A percentile compares a stretch with the other conserved stretches of the same genome.
These are phyloP conservation scores for Drosophila gaucha DNA, from an alignment of 2,888 invertebrate species.

Conservation along the genomic window DNA sequence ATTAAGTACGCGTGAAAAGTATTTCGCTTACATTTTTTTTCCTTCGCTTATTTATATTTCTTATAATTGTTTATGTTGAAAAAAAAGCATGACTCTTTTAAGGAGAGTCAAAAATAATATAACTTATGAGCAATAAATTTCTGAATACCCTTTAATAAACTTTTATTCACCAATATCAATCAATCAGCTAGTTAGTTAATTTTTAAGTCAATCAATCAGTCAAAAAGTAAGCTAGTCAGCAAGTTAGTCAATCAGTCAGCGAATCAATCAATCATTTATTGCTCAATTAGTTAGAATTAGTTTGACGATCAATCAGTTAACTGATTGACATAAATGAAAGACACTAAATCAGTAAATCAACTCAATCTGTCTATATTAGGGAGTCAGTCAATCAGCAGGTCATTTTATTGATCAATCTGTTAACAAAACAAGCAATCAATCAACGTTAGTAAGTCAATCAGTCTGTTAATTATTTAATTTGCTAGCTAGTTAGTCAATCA, in stretches of 20 bases:
- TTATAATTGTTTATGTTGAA: conserved; percentile 63
- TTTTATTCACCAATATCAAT: not conserved
- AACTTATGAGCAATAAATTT: not conserved
- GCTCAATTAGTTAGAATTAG: too few relatives aligned
- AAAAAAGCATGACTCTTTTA: conserved; percentile 16
- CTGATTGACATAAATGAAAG: too few relatives aligned
- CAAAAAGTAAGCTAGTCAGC: too few relatives aligned
- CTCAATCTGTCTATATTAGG: too few relatives aligned
- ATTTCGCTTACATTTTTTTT: conserved; percentile 23
- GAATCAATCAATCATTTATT: too few relatives aligned
- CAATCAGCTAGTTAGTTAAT: not conserved
- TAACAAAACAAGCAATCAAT: too few relatives aligned
- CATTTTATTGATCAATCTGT: too few relatives aligned
- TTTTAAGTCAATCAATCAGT: not conserved
- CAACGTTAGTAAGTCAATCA: too few relatives aligned
- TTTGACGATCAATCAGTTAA: too few relatives aligned
- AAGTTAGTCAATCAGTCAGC: not conserved
- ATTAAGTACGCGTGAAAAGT: conserved; percentile 33
- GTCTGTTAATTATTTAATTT: too few relatives aligned
- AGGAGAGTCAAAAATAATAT: conserved; percentile 8
- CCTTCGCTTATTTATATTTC: conserved; percentile 8
- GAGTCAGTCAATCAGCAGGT: too few relatives aligned
- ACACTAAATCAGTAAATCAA: too few relatives aligned
- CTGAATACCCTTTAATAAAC: conserved; percentile 14
- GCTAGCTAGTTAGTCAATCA: not conserved